A percentile compares a stretch with the other conserved stretches of the same genome.
Conservation (phyloP, 1,140 invertebrate genomes). For the Apis florea region DNA sequence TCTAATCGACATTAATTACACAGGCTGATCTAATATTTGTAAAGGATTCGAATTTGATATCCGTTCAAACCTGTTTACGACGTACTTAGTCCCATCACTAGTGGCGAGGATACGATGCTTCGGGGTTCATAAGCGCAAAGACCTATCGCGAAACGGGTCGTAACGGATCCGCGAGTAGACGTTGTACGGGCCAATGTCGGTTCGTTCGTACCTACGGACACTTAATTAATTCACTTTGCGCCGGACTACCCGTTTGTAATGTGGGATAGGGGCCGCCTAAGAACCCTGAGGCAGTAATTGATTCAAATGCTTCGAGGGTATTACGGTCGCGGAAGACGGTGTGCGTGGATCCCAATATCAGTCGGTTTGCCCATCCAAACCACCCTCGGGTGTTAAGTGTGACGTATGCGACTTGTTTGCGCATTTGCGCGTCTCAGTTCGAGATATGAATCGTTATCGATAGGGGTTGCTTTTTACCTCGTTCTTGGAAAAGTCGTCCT, state of each 20-base stretch:
- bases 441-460: no score
- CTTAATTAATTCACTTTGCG: constrained; percentile 77
- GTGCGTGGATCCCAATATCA: constrained; percentile 23
- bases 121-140: constrained; percentile 11
- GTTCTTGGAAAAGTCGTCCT: no score
- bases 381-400: neutral
- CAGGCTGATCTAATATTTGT: no score
- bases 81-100: no score
- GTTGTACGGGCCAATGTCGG: constrained; percentile 20
- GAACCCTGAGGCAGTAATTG: constrained; percentile 73
- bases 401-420: neutral
- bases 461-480: no score
- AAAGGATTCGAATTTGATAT: no score
- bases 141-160: constrained; percentile 43
- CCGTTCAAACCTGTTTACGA: no score
- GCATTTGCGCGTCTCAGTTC: neutral
- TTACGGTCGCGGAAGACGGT: constrained; percentile 55
- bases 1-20: no score
- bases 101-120: constrained; percentile 7
- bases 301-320: constrained; percentile 75
- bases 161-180: constrained; percentile 41
- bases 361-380: neutral
- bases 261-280: constrained; percentile 67
- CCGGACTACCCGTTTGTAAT: constrained; percentile 68
- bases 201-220: constrained; percentile 59